phyloP scores from a whole-genome alignment of 92 coral and sea anemone species.

The Chrysogorgia sp. region DNA sequence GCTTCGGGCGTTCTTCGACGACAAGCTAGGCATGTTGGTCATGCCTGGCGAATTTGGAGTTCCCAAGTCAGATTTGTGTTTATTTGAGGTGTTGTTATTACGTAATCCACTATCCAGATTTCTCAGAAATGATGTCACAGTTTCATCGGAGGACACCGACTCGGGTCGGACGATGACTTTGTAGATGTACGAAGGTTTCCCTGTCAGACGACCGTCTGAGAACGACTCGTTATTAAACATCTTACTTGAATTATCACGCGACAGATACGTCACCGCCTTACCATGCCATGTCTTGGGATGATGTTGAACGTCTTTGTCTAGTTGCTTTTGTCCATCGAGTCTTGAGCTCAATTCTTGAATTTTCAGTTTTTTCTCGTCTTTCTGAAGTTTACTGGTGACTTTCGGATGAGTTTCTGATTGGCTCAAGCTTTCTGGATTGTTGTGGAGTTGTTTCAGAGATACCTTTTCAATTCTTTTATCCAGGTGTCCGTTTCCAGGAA shows the following conservation, averaged over 20 bases:
- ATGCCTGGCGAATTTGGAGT: too few relatives aligned
- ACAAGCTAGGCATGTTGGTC: too few relatives aligned
- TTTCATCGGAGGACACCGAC: neutral
- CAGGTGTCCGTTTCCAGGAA: neutral
- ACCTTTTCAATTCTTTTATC: neutral
- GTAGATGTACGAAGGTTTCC: neutral
- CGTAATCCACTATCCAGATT: neutral
- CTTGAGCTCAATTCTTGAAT: neutral
- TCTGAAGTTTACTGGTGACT: neutral
- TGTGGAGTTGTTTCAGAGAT: neutral
- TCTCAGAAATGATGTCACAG: neutral
- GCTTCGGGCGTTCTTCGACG: neutral
- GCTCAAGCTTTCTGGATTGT: neutral
- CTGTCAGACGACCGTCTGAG: neutral
- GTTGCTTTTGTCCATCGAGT: constrained; percentile 38
- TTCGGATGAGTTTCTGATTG: neutral
- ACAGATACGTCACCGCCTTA: neutral
- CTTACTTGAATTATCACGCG: neutral
- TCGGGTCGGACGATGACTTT: neutral
- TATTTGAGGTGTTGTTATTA: neutral
- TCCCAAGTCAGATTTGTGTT: neutral
- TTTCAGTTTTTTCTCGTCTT: neutral
- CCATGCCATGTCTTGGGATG: neutral
- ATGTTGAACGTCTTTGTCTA: constrained; percentile 1
- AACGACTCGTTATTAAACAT: neutral